Conservation (phyloP, 2,888 invertebrate species). For the Cheilosia variabilis region DNA sequence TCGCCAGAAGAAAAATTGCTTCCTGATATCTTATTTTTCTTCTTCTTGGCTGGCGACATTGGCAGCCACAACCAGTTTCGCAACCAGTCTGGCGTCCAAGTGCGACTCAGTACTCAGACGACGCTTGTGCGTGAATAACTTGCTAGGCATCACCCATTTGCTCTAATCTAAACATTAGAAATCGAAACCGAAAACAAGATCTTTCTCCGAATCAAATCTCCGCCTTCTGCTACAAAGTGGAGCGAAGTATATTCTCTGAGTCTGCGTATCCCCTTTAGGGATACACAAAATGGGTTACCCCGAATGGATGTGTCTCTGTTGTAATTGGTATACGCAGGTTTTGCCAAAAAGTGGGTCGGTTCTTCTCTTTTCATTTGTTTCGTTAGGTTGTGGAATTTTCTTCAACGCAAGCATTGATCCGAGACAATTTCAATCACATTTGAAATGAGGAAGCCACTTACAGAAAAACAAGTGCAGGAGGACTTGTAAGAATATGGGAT, state of each 20-base stretch:
- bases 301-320: conserved; percentile 30
- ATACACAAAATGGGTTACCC: conserved; percentile 55
- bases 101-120: conserved; percentile 51
- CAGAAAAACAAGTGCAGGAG: conserved; percentile 36
- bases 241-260: conserved; percentile 5
- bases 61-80: conserved; percentile 39
- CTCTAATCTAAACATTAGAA: conserved; percentile 67
- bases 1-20: conserved; percentile 29
- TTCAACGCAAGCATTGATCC: conserved; percentile 46
- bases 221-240: conserved; percentile 36
- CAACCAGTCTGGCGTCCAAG: conserved; percentile 33
- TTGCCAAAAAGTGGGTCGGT: conserved; percentile 58
- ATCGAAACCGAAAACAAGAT: conserved; percentile 73
- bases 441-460: conserved; percentile 6
- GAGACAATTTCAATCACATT: conserved; percentile 49
- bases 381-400: conserved; percentile 29
- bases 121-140: conserved; percentile 51
- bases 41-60: conserved; percentile 28
- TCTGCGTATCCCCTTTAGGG: conserved; percentile 60
- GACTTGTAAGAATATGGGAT: conserved; percentile 11
- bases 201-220: conserved; percentile 18
- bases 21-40: conserved; percentile 46
- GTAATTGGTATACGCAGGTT: conserved; percentile 27
- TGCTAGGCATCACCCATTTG: conserved; percentile 62
- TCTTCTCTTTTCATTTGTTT: conserved; percentile 37